Percentiles rank a stretch among this genome's conserved stretches.
These are phyloP conservation scores for Sitta europaea DNA, from an alignment of 2,113 vertebrate genomes.

Conservation along the genomic window DNA sequence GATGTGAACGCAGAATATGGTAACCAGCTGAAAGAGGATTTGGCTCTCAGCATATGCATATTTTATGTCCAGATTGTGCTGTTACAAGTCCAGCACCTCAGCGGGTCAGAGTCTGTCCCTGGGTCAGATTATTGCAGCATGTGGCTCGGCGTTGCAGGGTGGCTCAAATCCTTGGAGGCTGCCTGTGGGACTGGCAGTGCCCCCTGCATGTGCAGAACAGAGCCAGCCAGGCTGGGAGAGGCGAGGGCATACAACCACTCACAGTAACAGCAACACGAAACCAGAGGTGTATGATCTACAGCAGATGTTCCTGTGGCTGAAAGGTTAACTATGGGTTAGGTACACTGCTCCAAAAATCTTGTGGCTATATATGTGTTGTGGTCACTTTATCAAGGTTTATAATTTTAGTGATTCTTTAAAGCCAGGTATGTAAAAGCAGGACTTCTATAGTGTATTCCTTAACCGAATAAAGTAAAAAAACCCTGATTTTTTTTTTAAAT, in stretches of 20 bases:
- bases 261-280: background rate
- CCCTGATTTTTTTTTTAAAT: background rate
- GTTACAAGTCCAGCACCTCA: background rate
- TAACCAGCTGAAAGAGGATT: constrained; percentile 22
- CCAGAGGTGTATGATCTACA: background rate
- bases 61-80: background rate
- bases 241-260: background rate
- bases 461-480: background rate
- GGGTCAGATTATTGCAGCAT: background rate
- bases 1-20: background rate
- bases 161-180: background rate
- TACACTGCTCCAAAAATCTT: background rate
- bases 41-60: background rate
- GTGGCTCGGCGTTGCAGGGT: accelerated
- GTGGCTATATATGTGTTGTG: background rate
- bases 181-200: background rate
- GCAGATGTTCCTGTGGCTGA: background rate
- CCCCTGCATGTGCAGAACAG: background rate
- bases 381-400: background rate
- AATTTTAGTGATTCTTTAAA: background rate
- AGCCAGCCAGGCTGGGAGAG: background rate
- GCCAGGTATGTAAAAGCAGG: background rate
- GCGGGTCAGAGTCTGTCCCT: background rate
- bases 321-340: background rate
- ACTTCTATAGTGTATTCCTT: background rate